Evolutionary conservation across 2,888 invertebrate genomes (phyloP).

Genomic region (Acanthosepion pharaonis): DNA sequence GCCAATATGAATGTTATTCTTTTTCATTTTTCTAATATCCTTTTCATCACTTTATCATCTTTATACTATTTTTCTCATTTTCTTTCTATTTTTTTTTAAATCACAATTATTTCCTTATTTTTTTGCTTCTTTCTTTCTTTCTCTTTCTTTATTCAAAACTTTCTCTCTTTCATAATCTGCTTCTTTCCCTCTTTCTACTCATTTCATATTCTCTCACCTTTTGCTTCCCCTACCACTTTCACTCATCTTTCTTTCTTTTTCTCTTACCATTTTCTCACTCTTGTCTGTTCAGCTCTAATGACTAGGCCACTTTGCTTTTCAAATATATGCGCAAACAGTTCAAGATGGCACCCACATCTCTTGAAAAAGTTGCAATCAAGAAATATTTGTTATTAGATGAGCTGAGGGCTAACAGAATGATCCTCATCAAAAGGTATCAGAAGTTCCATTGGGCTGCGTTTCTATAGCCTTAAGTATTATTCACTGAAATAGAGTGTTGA

Average conservation of each 20-base stretch:
- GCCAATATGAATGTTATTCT: no score
- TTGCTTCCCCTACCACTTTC: neutral
- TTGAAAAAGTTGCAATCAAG: slow-evolving; percentile 18
- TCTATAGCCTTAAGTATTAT: slow-evolving; percentile 20
- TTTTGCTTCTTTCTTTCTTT: neutral
- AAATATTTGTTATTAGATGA: neutral
- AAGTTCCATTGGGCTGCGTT: neutral
- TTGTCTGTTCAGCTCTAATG: neutral
- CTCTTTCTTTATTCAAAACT: neutral
- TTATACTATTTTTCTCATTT: no score
- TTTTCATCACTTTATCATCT: no score
- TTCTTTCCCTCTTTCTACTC: neutral
- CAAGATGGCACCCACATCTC: slow-evolving; percentile 33
- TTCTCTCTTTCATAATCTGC: neutral
- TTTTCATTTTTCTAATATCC: no score
- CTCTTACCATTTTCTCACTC: no score
- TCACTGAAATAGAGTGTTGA: neutral
- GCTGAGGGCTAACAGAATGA: neutral
- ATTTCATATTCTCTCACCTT: no score
- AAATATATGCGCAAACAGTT: neutral
- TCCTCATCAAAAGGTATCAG: neutral
- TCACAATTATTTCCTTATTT: neutral
- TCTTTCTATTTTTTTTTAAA: neutral
- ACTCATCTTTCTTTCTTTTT: neutral
- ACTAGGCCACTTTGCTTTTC: neutral